These are phyloP conservation scores for Lycocerus yunnanus DNA, from an alignment of 2,888 invertebrate genomes.

Conservation along the genomic window DNA sequence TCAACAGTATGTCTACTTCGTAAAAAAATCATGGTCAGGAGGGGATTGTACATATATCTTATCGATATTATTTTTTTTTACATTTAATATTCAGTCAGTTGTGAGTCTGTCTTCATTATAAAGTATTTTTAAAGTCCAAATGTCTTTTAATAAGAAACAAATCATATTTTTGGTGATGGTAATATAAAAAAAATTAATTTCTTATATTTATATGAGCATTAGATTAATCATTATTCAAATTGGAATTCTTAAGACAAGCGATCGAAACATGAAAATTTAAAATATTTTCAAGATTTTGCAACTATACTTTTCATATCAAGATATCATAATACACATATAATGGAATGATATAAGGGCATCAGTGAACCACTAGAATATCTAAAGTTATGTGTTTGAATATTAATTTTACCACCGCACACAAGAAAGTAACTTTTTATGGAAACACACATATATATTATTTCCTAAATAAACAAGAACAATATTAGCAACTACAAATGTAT, in stretches of 20 bases:
- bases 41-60: background rate
- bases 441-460: slow-evolving; percentile 22
- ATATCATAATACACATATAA: slow-evolving; percentile 3
- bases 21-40: background rate
- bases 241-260: background rate
- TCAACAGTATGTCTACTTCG: background rate
- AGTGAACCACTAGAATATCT: slow-evolving; percentile 1
- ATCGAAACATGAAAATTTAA: background rate
- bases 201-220: background rate
- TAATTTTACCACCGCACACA: slow-evolving; percentile 1
- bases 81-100: background rate
- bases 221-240: background rate
- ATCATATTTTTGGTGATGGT: background rate
- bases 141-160: background rate
- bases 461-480: slow-evolving; percentile 22
- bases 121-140: background rate
- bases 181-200: background rate
- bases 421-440: background rate
- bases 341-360: background rate
- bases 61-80: background rate
- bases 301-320: background rate
- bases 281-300: background rate
- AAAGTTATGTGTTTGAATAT: slow-evolving; percentile 1
- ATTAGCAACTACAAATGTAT: slow-evolving; percentile 23
- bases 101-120: background rate